Conservation (phyloP, 2,797 vertebrate genomes). For the Galaxias olidus region DNA sequence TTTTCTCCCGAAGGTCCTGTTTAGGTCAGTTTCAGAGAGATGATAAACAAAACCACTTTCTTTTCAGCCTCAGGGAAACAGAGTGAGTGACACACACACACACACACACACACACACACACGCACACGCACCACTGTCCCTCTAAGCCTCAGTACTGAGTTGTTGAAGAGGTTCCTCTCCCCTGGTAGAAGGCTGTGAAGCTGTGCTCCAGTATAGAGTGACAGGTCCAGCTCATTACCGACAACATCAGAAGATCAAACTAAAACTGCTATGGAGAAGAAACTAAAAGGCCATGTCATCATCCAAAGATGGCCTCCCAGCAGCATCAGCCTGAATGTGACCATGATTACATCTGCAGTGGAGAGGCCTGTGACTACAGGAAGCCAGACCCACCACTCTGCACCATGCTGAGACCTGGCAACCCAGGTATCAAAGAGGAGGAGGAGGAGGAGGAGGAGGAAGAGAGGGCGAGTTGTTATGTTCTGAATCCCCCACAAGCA, state of each 20-base stretch:
- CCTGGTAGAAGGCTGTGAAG: slow-evolving; percentile 46
- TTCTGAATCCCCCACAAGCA: slow-evolving; percentile 61
- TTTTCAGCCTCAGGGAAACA: slow-evolving; percentile 87
- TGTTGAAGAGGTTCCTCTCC: no score
- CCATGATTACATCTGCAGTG: no score
- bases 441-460: no score
- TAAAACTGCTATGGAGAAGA: no score
- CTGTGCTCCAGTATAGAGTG: slow-evolving; percentile 27
- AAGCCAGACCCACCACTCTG: no score
- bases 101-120: slow-evolving; percentile 15
- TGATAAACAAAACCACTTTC: slow-evolving; percentile 77
- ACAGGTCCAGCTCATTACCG: no score
- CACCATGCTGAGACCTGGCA: not conserved
- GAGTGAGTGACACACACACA: slow-evolving; percentile 59
- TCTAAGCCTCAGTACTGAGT: no score
- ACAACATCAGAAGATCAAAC: no score
- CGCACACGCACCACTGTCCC: slow-evolving; percentile 6
- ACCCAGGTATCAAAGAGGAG: not conserved
- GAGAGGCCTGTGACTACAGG: no score
- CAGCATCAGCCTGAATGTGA: no score
- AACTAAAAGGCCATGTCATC: no score
- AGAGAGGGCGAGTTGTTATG: slow-evolving; percentile 38
- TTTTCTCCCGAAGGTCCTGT: slow-evolving; percentile 99
- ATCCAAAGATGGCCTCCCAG: no score
- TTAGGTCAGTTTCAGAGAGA: slow-evolving; percentile 98